Evolutionary conservation across 2,113 vertebrate genomes (phyloP).

Genomic region (Dipodomys stephensi): DNA sequence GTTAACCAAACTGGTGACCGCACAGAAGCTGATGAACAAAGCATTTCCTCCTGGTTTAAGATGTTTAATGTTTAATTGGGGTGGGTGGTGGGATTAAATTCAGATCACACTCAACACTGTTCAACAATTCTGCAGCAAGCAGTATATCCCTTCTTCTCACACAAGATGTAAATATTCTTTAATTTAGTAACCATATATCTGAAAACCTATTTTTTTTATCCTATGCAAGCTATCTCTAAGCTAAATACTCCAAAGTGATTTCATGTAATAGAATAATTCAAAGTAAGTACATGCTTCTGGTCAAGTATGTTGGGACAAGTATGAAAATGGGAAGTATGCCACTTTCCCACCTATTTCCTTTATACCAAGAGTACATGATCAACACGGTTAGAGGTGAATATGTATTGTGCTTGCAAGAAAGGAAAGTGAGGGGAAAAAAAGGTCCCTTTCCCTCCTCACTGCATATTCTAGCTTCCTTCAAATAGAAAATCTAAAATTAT

Average conservation of each 20-base stretch:
- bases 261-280: not conserved
- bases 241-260: not conserved
- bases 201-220: not conserved
- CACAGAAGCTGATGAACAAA: not conserved
- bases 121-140: not conserved
- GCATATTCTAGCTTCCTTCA: not conserved
- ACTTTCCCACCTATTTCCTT: not conserved
- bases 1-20: not conserved
- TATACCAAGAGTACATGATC: not conserved
- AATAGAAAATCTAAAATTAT: slow-evolving; percentile 42
- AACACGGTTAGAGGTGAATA: accelerated
- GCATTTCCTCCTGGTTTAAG: not conserved
- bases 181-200: not conserved
- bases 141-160: not conserved
- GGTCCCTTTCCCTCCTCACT: not conserved
- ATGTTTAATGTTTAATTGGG: not conserved
- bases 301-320: not conserved
- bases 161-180: not conserved
- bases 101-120: not conserved
- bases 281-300: not conserved
- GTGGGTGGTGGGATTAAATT: not conserved
- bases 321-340: not conserved
- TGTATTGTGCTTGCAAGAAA: not conserved
- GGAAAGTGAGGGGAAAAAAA: too few species aligned
- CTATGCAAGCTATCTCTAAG: not conserved